Evolutionary conservation across 1,140 invertebrate species (phyloP).

Genomic region (Sitophilus oryzae): DNA sequence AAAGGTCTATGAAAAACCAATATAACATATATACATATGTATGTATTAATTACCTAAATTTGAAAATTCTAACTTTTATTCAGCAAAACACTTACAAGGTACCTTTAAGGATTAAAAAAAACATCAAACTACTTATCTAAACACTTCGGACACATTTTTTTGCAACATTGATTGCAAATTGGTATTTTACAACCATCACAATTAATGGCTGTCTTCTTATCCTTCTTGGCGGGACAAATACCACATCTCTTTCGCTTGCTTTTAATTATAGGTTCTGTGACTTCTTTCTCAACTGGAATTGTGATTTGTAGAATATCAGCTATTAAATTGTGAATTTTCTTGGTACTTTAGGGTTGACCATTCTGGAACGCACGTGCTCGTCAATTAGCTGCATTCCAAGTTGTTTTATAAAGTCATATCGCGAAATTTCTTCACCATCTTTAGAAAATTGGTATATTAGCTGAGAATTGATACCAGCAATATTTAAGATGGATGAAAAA

Average conservation of each 20-base stretch:
- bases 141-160: constrained; percentile 6
- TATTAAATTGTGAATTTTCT: neutral
- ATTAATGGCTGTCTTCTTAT: constrained; percentile 4
- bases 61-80: no score
- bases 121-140: constrained; percentile 6
- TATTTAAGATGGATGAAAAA: constrained; percentile 10
- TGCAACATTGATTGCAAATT: constrained; percentile 10
- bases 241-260: neutral
- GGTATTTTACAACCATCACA: constrained; percentile 7
- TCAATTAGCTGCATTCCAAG: constrained; percentile 10
- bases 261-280: neutral
- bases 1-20: no score
- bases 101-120: no score
- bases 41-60: no score
- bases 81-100: no score
- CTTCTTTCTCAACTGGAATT: neutral
- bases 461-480: constrained; percentile 9
- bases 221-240: constrained; percentile 5
- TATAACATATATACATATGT: no score
- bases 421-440: constrained; percentile 8
- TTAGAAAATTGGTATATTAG: constrained; percentile 9
- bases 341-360: constrained; percentile 1
- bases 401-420: constrained; percentile 6
- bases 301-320: neutral
- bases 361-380: constrained; percentile 2